Conservation (phyloP, 2,888 invertebrate species). For the Didymodactylos carnosus region DNA sequence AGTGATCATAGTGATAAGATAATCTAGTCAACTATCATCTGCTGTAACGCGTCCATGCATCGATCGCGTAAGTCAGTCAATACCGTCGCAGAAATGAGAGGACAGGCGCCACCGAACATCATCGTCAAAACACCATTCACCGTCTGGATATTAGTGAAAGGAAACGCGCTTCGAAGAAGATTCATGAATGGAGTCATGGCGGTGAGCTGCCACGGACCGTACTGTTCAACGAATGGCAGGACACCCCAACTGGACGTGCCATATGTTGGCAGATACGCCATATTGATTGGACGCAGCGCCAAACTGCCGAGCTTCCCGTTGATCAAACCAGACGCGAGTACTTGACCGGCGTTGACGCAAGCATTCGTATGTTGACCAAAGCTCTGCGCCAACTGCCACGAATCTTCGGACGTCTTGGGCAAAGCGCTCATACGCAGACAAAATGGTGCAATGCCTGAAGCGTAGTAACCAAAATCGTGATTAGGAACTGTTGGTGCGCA, state of each 20-base stretch:
- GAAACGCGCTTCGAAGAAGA: not conserved
- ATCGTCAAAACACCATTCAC: not conserved
- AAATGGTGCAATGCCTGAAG: not conserved
- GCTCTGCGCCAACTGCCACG: not conserved
- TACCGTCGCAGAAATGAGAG: not conserved
- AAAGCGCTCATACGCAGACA: not conserved
- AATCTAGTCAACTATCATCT: not conserved
- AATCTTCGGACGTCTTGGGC: not conserved
- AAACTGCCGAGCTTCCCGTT: not conserved
- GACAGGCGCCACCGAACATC: not conserved
- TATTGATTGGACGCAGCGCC: not conserved
- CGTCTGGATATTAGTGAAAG: not conserved
- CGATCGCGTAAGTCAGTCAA: not conserved
- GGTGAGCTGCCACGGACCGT: not conserved
- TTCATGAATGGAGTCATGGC: not conserved
- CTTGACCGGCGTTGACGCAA: not conserved
- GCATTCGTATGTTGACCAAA: not conserved
- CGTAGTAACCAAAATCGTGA: not conserved
- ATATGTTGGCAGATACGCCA: not conserved
- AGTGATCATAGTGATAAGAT: too few relatives aligned
- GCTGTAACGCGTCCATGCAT: not conserved
- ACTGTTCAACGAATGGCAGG: not conserved
- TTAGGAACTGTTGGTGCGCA: not conserved
- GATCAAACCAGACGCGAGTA: not conserved
- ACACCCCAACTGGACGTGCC: not conserved